These are phyloP conservation scores for Leptopilina myrica DNA, from an alignment of 2,888 invertebrate species.

Conservation along the genomic window DNA sequence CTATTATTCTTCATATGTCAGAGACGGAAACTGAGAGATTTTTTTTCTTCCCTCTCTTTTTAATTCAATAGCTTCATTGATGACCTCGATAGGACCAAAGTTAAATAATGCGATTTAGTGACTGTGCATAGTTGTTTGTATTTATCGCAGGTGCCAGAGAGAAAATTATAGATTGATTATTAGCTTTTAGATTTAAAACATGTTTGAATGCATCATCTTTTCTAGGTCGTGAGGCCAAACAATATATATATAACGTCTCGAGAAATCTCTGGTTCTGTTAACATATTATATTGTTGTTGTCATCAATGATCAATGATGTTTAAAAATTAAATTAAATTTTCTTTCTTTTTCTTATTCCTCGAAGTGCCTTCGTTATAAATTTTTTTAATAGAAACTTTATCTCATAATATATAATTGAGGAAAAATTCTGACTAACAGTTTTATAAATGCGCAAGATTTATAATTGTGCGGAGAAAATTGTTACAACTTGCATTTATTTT, in stretches of 20 bases:
- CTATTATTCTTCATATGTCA: conserved; percentile 22
- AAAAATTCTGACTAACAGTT: not conserved
- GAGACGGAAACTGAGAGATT: conserved; percentile 27
- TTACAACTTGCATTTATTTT: conserved; percentile 5
- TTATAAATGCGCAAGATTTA: not conserved
- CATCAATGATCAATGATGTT: conserved; percentile 30
- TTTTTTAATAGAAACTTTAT: not conserved
- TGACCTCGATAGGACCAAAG: conserved; percentile 25
- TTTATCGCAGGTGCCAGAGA: conserved; percentile 23
- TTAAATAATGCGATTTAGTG: conserved; percentile 40
- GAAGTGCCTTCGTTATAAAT: not conserved
- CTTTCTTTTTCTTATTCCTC: not conserved
- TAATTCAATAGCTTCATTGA: conserved; percentile 11
- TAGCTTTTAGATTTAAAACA: not conserved
- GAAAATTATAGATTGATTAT: conserved; percentile 35
- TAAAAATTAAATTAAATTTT: conserved; percentile 26
- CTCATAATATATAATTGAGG: not conserved
- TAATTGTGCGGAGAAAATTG: not conserved
- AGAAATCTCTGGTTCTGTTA: conserved; percentile 26
- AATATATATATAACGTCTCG: conserved; percentile 2
- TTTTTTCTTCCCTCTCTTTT: not conserved
- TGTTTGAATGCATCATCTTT: conserved; percentile 17
- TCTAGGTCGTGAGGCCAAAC: conserved; percentile 28
- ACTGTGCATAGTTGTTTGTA: conserved; percentile 23
- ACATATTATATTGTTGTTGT: conserved; percentile 22